Evolutionary conservation across 2,888 invertebrate genomes (phyloP), one percentile per base, ranked within the genome.

Genomic region (Anarsia innoxiella): DNA sequence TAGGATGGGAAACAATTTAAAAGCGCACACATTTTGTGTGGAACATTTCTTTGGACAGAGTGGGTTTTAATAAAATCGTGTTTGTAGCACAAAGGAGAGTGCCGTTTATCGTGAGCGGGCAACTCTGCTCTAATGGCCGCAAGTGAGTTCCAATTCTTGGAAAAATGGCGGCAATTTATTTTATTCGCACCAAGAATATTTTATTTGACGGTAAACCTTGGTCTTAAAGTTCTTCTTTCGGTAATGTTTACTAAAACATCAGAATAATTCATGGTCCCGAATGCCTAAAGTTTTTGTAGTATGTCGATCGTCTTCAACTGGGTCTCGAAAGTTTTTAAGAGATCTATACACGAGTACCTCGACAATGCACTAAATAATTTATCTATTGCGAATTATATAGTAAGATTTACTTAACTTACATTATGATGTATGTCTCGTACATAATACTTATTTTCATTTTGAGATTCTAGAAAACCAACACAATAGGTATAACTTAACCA

Each of bases 1-100:
- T 26, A 10, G 26, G 26, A 26, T 12, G 14, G 8, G 23, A 23
- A 13, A 13, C 32, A 39, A 35, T 32, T 40, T 31, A 28, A 38
- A 40, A 38, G 26, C 34, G 33, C 39, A 31, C 31, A 36, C 41
- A 39, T 37, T 39, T 27, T 41, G 38, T 39, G 28, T 29, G 37
- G 34, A 41, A 35, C 37, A 40, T 40, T 40, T 36, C 34, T 33
- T 36, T 31, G 33, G 36, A 41, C 37, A 34, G 36, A 35, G 39
- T 33, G 34, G 32, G 40, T 39, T 49, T 47, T 49, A 45, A 41
- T 42, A 46, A 43, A 45, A 45, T 44, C 39, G 31, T 40, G 41
- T 41, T 43, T 37, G 39, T 36, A 37, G 36, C 38, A 42, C 43
- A 46, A 46, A 47, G 44, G 31, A 32, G 31, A 29, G 23, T 23